phyloP scores from a whole-genome alignment of 2,797 vertebrate species.

The Lagorchestes hirsutus region DNA sequence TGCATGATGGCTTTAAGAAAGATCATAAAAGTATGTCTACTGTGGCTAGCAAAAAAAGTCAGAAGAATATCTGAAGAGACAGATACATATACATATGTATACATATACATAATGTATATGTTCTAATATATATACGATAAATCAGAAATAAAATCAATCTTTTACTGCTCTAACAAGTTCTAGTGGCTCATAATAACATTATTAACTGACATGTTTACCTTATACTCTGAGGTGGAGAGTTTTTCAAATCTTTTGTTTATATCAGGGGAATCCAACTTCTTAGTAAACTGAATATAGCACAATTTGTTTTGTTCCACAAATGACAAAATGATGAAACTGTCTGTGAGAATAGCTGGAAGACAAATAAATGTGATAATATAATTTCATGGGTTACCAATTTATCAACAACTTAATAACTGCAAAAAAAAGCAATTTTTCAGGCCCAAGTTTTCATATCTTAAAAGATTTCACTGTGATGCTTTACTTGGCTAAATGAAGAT shows the following conservation, averaged over 20 bases:
- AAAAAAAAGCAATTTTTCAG: constrained; percentile 70
- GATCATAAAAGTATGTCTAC: constrained; percentile 45
- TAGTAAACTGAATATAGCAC: constrained; percentile 93
- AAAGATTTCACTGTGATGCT: constrained; percentile 67
- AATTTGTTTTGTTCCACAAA: constrained; percentile 94
- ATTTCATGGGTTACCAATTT: constrained; percentile 54
- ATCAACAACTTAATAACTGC: constrained; percentile 56
- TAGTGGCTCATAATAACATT: constrained; percentile 36
- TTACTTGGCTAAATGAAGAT: constrained; percentile 34
- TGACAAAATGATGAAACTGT: constrained; percentile 93
- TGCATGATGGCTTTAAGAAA: constrained; percentile 53
- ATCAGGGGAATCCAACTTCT: constrained; percentile 89
- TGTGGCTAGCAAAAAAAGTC: constrained; percentile 47
- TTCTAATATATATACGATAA: background rate
- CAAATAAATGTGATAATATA: constrained; percentile 63
- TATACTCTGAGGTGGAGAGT: constrained; percentile 93
- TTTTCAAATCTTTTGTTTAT: constrained; percentile 91
- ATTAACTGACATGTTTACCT: constrained; percentile 88
- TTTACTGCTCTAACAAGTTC: background rate
- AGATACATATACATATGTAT: background rate
- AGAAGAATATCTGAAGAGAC: constrained; percentile 44
- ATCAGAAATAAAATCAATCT: constrained; percentile 22
- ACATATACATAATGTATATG: background rate
- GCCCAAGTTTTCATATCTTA: constrained; percentile 71
- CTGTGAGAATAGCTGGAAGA: constrained; percentile 91